These are phyloP conservation scores for Pipistrellus kuhlii DNA, from an alignment of 2,797 vertebrate species.

Conservation along the genomic window DNA sequence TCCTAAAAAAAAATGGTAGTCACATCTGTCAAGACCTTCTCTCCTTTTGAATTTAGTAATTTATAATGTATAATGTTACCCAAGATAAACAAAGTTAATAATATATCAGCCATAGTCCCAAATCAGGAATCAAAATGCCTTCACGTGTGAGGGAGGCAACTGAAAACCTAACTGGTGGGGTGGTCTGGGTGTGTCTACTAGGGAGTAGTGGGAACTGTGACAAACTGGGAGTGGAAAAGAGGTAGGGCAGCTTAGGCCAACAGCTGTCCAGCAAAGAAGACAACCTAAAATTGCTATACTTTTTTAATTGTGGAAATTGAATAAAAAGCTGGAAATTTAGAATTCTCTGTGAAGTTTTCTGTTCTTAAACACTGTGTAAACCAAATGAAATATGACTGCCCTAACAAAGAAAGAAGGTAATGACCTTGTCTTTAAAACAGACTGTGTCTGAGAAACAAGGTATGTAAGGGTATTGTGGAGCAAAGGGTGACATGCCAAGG, in stretches of 20 bases:
- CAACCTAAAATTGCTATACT: not conserved
- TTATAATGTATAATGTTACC: not conserved
- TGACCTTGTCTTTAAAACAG: constrained; percentile 55
- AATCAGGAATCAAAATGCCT: not conserved
- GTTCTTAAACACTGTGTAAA: constrained; percentile 25
- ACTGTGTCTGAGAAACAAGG: constrained; percentile 48
- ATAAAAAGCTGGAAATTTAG: constrained; percentile 32
- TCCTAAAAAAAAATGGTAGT: not conserved
- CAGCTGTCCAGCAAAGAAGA: not conserved
- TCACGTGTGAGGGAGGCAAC: not conserved
- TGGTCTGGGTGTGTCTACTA: too few species aligned
- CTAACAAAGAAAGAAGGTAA: constrained; percentile 34
- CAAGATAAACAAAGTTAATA: not conserved
- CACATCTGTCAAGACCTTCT: not conserved
- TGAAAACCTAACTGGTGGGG: not conserved
- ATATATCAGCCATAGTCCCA: not conserved
- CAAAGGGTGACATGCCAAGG: constrained; percentile 34
- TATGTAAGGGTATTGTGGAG: not conserved
- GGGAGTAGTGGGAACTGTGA: not conserved
- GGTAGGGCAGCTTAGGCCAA: not conserved
- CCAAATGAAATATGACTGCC: constrained; percentile 61
- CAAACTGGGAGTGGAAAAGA: not conserved
- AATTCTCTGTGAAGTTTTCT: constrained; percentile 9
- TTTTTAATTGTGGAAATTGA: constrained; percentile 15
- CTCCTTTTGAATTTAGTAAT: constrained; percentile 32